These are phyloP conservation scores for Chelon auratus DNA, from an alignment of 2,797 vertebrate species.

Conservation along the genomic window DNA sequence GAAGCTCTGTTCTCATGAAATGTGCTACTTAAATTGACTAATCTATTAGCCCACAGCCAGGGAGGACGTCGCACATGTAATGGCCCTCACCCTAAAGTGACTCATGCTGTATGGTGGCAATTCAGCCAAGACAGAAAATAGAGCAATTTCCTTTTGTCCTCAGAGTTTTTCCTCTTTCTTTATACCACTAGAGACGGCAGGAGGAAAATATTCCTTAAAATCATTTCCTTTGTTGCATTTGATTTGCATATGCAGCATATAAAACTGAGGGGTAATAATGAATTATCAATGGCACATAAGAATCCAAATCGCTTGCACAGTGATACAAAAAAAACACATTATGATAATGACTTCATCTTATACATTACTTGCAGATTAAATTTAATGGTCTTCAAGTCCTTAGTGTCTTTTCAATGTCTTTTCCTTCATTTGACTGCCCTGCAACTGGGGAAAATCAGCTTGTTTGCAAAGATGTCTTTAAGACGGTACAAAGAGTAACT, in stretches of 20 bases:
- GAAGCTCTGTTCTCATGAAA: slow-evolving; percentile 9
- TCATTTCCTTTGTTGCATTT: slow-evolving; percentile 63
- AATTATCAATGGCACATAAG: slow-evolving; percentile 77
- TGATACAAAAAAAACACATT: slow-evolving; percentile 74
- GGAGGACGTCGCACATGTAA: slow-evolving; percentile 51
- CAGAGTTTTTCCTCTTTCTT: slow-evolving; percentile 32
- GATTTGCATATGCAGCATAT: slow-evolving; percentile 80
- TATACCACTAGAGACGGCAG: slow-evolving; percentile 33
- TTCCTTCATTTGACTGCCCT: slow-evolving; percentile 15
- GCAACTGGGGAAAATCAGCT: slow-evolving; percentile 33
- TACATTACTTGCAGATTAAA: slow-evolving; percentile 73
- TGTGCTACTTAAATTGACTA: slow-evolving; percentile 26
- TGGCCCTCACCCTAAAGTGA: slow-evolving; percentile 44
- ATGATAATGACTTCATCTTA: slow-evolving; percentile 74
- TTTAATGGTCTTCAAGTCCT: slow-evolving; percentile 54
- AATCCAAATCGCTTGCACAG: slow-evolving; percentile 68
- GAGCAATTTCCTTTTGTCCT: slow-evolving; percentile 59
- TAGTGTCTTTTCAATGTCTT: slow-evolving; percentile 53
- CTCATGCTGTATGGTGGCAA: slow-evolving; percentile 51
- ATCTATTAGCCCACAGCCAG: slow-evolving; percentile 24
- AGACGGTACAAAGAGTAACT: slow-evolving; percentile 37
- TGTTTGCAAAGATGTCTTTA: slow-evolving; percentile 45
- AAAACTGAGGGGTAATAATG: slow-evolving; percentile 67
- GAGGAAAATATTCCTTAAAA: slow-evolving; percentile 60
- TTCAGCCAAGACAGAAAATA: slow-evolving; percentile 51